Conservation (phyloP, 1,140 invertebrate genomes). For the Papilio aristodemus region DNA sequence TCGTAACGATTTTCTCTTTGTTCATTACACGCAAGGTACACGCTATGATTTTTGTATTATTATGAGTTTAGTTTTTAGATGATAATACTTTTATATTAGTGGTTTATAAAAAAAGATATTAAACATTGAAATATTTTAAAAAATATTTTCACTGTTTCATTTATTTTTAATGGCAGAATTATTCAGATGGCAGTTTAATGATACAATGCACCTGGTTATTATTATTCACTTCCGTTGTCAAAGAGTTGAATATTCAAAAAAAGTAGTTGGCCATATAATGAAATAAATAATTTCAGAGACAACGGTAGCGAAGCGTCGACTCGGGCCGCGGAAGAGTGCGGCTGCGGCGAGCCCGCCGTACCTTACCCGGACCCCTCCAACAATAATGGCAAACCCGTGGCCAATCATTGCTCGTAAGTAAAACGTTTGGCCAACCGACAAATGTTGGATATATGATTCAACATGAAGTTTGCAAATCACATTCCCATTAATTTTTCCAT, state of each 20-base stretch:
- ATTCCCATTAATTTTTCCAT: background rate
- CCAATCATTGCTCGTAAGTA: constrained; percentile 76
- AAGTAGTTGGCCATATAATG: constrained; percentile 6
- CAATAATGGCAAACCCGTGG: constrained; percentile 61
- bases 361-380: constrained; percentile 48
- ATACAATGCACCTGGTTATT: background rate
- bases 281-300: constrained; percentile 65
- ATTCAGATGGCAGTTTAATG: no score
- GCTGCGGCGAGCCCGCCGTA: constrained; percentile 50
- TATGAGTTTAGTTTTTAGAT: no score
- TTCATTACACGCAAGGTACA: no score
- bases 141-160: no score
- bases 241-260: background rate
- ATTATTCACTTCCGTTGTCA: background rate
- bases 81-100: no score
- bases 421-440: constrained; percentile 30
- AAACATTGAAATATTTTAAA: no score
- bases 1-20: no score
- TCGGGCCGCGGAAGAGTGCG: constrained; percentile 67
- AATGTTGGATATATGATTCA: constrained; percentile 30
- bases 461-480: background rate
- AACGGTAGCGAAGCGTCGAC: constrained; percentile 79
- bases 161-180: no score
- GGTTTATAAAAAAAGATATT: no score
- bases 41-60: no score